Evolutionary conservation across 2,797 vertebrate genomes (phyloP).

Genomic region (Novumbra hubbsi): DNA sequence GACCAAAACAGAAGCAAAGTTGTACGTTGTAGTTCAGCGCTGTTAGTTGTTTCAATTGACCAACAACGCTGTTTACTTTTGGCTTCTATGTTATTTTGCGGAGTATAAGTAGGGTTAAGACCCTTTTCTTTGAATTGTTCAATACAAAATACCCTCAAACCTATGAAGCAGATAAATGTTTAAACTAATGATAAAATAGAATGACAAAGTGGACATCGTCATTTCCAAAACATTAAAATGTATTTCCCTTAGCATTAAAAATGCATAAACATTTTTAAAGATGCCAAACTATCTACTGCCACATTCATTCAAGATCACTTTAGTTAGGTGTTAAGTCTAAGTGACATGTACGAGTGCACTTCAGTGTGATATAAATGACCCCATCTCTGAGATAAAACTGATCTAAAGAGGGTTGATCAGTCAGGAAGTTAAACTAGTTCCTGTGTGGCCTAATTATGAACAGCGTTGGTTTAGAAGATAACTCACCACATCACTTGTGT

Average conservation of each 20-base stretch:
- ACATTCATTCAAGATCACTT: neutral
- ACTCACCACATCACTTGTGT: neutral
- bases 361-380: neutral
- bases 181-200: neutral
- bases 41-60: too few species aligned
- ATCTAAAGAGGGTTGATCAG: conserved; percentile 16
- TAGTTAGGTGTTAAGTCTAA: neutral
- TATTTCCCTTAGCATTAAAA: neutral
- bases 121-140: conserved; percentile 49
- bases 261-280: neutral
- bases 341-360: neutral
- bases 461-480: conserved; percentile 14
- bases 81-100: too few species aligned
- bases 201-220: neutral
- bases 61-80: too few species aligned
- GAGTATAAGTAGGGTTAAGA: conserved; percentile 11
- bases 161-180: neutral
- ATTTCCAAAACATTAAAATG: neutral
- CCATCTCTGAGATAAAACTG: neutral
- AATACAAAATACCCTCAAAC: conserved; percentile 12
- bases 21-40: too few species aligned
- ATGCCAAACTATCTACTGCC: neutral
- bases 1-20: too few species aligned
- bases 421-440: conserved; percentile 38
- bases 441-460: conserved; percentile 29